phyloP scores from a whole-genome alignment of 2,113 vertebrate genomes.

The Neopipo cinnamomea region DNA sequence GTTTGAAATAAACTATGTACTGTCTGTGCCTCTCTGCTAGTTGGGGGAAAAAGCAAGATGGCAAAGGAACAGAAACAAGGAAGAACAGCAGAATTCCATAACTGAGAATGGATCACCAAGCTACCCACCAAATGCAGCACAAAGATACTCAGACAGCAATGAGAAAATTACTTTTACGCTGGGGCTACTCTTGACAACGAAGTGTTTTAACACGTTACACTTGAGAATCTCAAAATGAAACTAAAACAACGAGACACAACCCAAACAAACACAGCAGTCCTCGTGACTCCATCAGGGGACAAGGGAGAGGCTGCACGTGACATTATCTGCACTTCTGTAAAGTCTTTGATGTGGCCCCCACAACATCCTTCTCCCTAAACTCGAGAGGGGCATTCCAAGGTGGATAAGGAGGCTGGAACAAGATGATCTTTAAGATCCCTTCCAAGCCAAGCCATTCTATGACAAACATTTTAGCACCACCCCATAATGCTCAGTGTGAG shows the following conservation, averaged over 20 bases:
- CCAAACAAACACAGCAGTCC: neutral
- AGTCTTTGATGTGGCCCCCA: too few species aligned
- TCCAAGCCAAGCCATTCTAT: neutral
- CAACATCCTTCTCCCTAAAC: neutral
- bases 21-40: neutral
- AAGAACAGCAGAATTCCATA: neutral
- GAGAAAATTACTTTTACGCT: neutral
- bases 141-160: neutral
- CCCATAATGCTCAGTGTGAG: neutral
- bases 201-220: neutral
- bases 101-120: neutral
- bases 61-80: neutral
- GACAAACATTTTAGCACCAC: neutral
- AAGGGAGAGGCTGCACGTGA: neutral
- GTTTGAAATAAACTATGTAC: neutral
- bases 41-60: neutral
- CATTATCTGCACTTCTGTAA: neutral
- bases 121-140: neutral
- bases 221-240: neutral
- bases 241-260: neutral
- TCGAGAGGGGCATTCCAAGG: neutral
- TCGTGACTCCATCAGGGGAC: neutral
- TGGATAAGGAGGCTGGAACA: neutral
- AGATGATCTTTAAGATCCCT: neutral
- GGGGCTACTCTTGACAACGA: neutral